Base-by-base conservation (phyloP, 2,797 vertebrate genomes). In the Liparis tanakae region DNA sequence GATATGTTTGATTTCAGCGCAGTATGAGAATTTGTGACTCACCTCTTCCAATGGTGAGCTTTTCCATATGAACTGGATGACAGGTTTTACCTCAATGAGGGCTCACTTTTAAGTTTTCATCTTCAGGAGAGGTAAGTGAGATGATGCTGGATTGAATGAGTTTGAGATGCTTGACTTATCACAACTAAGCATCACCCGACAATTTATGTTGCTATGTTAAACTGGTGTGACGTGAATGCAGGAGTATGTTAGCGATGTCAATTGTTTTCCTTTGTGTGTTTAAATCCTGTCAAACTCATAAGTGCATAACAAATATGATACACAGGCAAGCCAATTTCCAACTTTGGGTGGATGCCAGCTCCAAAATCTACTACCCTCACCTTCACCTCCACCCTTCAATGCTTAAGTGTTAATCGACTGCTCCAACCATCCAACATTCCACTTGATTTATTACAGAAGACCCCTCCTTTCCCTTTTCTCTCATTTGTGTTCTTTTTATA, bases 401-500 rank as follows among this genome's bases (percentile, higher is more conserved):
- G 84, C 89, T 89, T 89, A 70, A 80, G 70, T 88, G 84, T 86
- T 82, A 76, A 84, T 64, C 65, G 22, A 78, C 79, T 48, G 71
- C 84, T 83, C 57, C 65, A 53, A 80, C 74, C 87, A 85, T 83
- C 81, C 53, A 10, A 80, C 78, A 83, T 76, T 86, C 87, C 80
- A 78, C 48, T 71, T 83, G 85, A 86, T 89, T 90, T 90, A 76
- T 78, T 77, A 78, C 72, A 77, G 71, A 87, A 72, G 79, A 61
- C 39, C 57, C 81, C 75, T 70, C 78, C 61, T 74, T 62, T 81
- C 67, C 69, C 74, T 78, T 84, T 85, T 83, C 76, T 85, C 75
- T 85, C 82, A 88, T 87, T 90, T 92, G 30, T 75, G 86, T 91
- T 90, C 74, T 93, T 93, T 94, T 94, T 94, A 93, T 94, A 94